phyloP scores from a whole-genome alignment of 2,888 invertebrate species.

The Tinea pellionella region DNA sequence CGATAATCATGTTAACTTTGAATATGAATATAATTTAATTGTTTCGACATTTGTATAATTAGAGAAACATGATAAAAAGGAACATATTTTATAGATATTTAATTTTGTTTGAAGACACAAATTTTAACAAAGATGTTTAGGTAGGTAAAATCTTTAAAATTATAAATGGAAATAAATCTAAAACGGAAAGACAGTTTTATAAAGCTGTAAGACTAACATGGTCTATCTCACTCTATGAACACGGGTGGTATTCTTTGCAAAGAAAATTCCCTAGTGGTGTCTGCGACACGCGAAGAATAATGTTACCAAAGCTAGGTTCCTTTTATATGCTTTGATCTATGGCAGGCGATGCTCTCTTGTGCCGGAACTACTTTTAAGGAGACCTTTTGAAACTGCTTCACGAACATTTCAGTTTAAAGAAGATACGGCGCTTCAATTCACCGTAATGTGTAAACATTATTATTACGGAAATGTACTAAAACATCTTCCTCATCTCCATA shows the following conservation, averaged over 20 bases:
- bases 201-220: neutral
- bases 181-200: neutral
- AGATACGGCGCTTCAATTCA: neutral
- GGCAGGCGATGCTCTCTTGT: conserved; percentile 23
- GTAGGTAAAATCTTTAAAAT: neutral
- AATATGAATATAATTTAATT: neutral
- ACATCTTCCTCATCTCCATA: too few species aligned
- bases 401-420: neutral
- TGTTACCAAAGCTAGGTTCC: conserved; percentile 30
- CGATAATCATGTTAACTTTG: neutral
- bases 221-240: conserved; percentile 1
- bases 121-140: neutral
- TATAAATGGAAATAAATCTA: neutral
- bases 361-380: conserved; percentile 24
- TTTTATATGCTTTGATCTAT: conserved; percentile 50
- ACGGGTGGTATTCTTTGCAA: neutral
- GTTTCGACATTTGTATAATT: neutral
- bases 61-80: too few species aligned
- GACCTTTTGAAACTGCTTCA: conserved; percentile 10
- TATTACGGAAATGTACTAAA: too few species aligned
- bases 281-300: conserved; percentile 40
- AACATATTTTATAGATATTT: too few species aligned
- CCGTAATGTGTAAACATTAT: too few species aligned
- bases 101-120: neutral
- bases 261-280: conserved; percentile 27